Conservation (phyloP, 64 coral and sea anemone species). For the Montipora efflorescens region DNA sequence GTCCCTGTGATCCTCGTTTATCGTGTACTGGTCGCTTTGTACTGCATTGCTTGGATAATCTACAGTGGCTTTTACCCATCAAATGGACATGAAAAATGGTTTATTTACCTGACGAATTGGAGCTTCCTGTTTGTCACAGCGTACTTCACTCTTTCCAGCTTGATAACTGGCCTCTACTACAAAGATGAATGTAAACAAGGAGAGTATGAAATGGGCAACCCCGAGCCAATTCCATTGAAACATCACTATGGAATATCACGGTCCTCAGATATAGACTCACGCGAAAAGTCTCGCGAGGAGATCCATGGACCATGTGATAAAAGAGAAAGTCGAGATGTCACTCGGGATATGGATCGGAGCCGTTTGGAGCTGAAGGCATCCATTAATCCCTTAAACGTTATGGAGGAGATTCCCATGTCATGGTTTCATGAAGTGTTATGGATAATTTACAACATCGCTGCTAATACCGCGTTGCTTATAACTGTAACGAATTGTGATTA, state of each 20-base stretch:
- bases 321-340: neutral
- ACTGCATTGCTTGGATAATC: conserved; percentile 85
- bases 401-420: conserved; percentile 20
- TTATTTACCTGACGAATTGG: conserved; percentile 94
- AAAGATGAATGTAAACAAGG: conserved; percentile 66
- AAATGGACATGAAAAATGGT: conserved; percentile 87
- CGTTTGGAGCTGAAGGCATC: conserved; percentile 34
- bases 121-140: conserved; percentile 74
- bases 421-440: conserved; percentile 80
- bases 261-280: neutral
- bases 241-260: neutral
- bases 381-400: conserved; percentile 47
- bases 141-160: conserved; percentile 67
- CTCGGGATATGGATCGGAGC: neutral
- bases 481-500: conserved; percentile 55
- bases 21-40: conserved; percentile 63
- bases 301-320: neutral
- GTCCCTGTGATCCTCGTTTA: conserved; percentile 61
- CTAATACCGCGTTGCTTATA: conserved; percentile 57
- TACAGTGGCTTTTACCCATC: conserved; percentile 58
- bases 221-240: conserved; percentile 36
- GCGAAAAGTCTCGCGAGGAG: conserved; percentile 39
- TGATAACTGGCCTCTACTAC: conserved; percentile 67
- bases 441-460: conserved; percentile 75
- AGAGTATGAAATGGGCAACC: conserved; percentile 58